Evolutionary conservation across 2,113 vertebrate species (phyloP), one percentile per base, ranked within the genome.

Genomic region (Microcebus lehilahytsara): DNA sequence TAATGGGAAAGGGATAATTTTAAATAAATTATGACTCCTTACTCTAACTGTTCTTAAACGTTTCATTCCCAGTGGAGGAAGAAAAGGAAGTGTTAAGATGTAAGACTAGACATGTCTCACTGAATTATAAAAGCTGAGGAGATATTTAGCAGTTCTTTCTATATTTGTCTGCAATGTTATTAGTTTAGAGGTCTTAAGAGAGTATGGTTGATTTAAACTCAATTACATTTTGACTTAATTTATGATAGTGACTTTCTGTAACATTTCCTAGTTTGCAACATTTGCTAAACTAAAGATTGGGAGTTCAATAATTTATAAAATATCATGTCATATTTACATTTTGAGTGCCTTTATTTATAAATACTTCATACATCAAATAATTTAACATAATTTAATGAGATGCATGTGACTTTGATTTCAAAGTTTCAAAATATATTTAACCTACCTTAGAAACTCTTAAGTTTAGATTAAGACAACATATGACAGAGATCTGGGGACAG

Each of bases 141-240:
- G 37, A 83, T 27, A 67, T 83, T 95, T 58, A 89, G n/a, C 56
- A 30, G 27, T 75, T 71, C n/a, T 95, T 93, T 79, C 23, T 79
- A 11, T 69, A 53, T 77, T 93, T 64, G n/a, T 72, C 40, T 2
- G 53, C 89, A 7, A 23, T 71, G 87, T 95, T 83, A 89, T n/a
- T 72, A n/a, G 2, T 1, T 96, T 96, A 62, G 46, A 78, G 11
- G 32, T 81, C 58, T 87, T 75, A 85, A 72, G 40, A 95, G 64
- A 84, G 7, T 34, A 56, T 79, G 27, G 49, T 85, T 94, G 49
- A 85, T 85, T 69, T n/a, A 81, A 84, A 80, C 40, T 75, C 37
- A 80, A 53, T 85, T 94, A 67, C 66, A 75, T 20, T 53, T 95
- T 81, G 86, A 81, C 17, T 60, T 74, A 90, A 56, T 96, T 95